Percentiles rank a stretch among this genome's conserved stretches.
These are phyloP conservation scores for Climacteris rufus DNA, from an alignment of 2,113 vertebrate species.

Conservation along the genomic window DNA sequence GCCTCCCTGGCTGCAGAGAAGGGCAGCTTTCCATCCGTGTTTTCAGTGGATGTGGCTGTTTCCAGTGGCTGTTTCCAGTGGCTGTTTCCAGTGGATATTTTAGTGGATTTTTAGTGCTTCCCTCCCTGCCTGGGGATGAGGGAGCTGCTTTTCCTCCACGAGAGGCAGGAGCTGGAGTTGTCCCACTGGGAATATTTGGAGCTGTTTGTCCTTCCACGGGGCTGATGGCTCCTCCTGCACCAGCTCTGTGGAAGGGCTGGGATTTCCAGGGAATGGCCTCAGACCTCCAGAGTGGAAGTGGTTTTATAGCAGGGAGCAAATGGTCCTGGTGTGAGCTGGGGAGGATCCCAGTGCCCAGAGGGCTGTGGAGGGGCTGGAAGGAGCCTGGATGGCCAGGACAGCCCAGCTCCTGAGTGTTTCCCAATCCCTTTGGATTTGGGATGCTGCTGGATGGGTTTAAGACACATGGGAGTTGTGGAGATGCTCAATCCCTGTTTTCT, in stretches of 20 bases:
- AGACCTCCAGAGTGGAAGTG: neutral
- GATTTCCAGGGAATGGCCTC: neutral
- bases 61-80: neutral
- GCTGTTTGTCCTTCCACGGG: neutral
- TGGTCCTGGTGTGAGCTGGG: neutral
- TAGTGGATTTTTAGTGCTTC: neutral
- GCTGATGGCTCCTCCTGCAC: neutral
- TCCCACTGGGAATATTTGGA: neutral
- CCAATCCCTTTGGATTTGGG: neutral
- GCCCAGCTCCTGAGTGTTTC: fast-evolving
- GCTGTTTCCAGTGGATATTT: neutral
- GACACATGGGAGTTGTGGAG: neutral
- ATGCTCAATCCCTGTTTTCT: neutral
- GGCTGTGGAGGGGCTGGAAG: neutral
- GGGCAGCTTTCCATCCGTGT: neutral
- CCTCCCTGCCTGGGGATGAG: fast-evolving
- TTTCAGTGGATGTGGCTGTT: neutral
- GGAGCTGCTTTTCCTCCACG: neutral
- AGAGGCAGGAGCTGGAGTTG: neutral
- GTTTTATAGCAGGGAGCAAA: neutral
- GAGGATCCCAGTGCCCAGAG: neutral
- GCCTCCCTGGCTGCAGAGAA: neutral
- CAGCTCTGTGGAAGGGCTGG: neutral
- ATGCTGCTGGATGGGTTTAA: neutral
- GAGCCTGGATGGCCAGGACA: neutral